Conservation (phyloP, 2,888 invertebrate species). For the Neuroscelio doddi region DNA sequence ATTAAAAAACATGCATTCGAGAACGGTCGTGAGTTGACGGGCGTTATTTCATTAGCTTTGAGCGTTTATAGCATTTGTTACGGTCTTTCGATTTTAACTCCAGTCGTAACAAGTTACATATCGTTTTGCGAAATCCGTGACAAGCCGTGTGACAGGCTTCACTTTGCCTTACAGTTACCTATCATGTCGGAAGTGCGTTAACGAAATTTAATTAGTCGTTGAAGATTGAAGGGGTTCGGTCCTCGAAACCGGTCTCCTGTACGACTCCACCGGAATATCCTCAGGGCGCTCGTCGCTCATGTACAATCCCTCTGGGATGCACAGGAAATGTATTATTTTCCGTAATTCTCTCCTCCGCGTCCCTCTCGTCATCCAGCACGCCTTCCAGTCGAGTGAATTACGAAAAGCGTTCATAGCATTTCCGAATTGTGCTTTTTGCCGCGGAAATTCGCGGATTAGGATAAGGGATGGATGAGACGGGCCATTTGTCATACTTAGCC, state of each 20-base stretch:
- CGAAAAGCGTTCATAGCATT: slow-evolving; percentile 41
- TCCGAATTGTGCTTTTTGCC: slow-evolving; percentile 39
- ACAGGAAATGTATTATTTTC: slow-evolving; percentile 1
- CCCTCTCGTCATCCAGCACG: slow-evolving; percentile 6
- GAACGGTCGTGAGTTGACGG: too few species aligned
- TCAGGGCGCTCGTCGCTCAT: slow-evolving; percentile 40
- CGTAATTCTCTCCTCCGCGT: slow-evolving; percentile 23
- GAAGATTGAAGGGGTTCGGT: slow-evolving; percentile 45
- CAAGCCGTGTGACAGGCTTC: slow-evolving; percentile 15
- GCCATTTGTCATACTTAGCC: slow-evolving; percentile 41
- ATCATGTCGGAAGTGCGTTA: slow-evolving; percentile 46
- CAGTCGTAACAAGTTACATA: slow-evolving; percentile 5
- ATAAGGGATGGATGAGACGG: slow-evolving; percentile 24
- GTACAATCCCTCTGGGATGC: slow-evolving; percentile 40
- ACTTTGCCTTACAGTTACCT: slow-evolving; percentile 36
- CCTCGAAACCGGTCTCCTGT: slow-evolving; percentile 12
- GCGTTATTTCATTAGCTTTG: not conserved
- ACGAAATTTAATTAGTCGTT: slow-evolving; percentile 46
- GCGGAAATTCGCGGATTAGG: slow-evolving; percentile 33
- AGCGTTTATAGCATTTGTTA: slow-evolving; percentile 2
- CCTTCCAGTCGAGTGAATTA: slow-evolving; percentile 41
- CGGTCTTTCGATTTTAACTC: not conserved
- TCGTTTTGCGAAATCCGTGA: slow-evolving; percentile 14
- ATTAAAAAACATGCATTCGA: too few species aligned
- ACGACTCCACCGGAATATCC: slow-evolving; percentile 34